Conservation (phyloP, 2,797 vertebrate species). For the Rhabdomys pumilio region DNA sequence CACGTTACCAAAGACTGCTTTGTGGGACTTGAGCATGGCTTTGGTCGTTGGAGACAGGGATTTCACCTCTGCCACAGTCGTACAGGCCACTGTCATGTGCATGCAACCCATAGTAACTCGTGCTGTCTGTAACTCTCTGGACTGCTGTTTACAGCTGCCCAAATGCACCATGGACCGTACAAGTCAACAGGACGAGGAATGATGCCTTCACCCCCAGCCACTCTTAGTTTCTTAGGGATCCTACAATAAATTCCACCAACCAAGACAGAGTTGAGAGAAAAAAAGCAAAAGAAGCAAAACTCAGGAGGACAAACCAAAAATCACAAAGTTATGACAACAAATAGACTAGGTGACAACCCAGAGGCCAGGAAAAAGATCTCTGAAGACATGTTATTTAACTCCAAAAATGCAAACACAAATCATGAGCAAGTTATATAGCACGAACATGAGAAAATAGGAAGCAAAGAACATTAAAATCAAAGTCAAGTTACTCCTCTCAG, state of each 20-base stretch:
- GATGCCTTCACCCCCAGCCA: neutral
- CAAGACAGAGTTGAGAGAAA: neutral
- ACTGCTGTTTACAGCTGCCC: neutral
- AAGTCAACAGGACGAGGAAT: neutral
- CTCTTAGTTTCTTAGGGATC: neutral
- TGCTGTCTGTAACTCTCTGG: neutral
- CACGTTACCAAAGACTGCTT: neutral
- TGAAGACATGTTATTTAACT: neutral
- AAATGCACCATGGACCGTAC: neutral
- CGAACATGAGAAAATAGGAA: conserved; percentile 3
- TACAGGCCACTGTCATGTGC: neutral
- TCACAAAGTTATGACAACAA: neutral
- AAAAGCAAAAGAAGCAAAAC: conserved; percentile 34
- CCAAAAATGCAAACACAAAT: neutral
- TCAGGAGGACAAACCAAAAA: neutral
- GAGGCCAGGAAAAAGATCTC: neutral
- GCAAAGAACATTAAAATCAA: neutral
- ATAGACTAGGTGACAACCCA: neutral
- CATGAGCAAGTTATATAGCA: neutral
- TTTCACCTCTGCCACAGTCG: neutral
- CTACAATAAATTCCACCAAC: neutral
- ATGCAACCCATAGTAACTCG: neutral
- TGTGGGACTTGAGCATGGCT: neutral
- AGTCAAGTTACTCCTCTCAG: neutral
- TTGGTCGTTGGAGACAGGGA: neutral